Evolutionary conservation across 2,113 vertebrate species (phyloP).

Genomic region (Anolis carolinensis): DNA sequence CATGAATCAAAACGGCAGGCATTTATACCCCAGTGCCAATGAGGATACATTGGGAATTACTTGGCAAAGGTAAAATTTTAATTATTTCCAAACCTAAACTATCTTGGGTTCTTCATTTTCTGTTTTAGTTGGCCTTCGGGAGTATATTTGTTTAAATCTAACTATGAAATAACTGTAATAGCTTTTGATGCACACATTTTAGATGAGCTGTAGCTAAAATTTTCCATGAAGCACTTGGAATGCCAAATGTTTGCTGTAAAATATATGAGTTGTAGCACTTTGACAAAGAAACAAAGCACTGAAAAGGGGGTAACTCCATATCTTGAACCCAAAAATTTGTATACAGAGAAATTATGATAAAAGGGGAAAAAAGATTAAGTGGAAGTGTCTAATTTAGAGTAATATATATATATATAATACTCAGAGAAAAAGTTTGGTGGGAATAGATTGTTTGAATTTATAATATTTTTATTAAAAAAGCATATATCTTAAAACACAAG

Average conservation of each 20-base stretch:
- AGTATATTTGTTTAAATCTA: slow-evolving; percentile 66
- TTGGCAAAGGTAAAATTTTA: slow-evolving; percentile 99
- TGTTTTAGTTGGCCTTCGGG: slow-evolving; percentile 70
- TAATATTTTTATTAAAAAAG: slow-evolving; percentile 39
- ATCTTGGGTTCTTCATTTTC: slow-evolving; percentile 73
- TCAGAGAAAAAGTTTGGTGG: slow-evolving; percentile 19
- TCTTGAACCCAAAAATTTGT: neutral
- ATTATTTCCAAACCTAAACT: slow-evolving; percentile 94
- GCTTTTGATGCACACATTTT: slow-evolving; percentile 58
- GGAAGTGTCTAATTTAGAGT: slow-evolving; percentile 20
- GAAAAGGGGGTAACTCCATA: slow-evolving; percentile 8
- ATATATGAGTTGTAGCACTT: slow-evolving; percentile 45
- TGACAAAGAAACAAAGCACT: slow-evolving; percentile 34
- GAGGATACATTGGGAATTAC: slow-evolving; percentile 99
- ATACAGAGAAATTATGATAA: neutral
- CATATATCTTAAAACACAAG: slow-evolving; percentile 39
- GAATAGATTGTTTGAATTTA: slow-evolving; percentile 29
- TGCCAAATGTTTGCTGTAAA: slow-evolving; percentile 48
- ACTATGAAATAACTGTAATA: slow-evolving; percentile 43
- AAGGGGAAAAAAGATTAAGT: neutral
- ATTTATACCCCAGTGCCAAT: slow-evolving; percentile 99
- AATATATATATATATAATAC: slow-evolving; percentile 4
- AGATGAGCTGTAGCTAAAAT: slow-evolving; percentile 46
- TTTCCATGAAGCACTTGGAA: slow-evolving; percentile 51
- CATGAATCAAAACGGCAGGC: slow-evolving; percentile 99